Evolutionary conservation across 1,140 invertebrate species (phyloP), one percentile per base, ranked within the genome.

Genomic region (Zophobas atratus): DNA sequence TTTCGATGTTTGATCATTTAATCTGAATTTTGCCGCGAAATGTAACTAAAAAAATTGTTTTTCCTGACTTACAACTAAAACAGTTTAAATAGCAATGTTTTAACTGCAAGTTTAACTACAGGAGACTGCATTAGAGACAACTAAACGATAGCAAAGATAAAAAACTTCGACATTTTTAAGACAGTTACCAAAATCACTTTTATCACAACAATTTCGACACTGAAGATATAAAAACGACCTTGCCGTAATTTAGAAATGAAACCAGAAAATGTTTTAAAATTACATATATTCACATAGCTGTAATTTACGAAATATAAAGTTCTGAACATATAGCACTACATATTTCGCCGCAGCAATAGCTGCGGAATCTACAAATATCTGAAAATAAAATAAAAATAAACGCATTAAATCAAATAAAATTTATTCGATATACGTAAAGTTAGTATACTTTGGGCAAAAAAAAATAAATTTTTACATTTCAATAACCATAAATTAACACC

Each of bases 361-460:
- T 77, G 57, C 53, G 73, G 33, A 67, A 67, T 71, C 57, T 73
- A 77, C 76, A 79, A 78, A 63, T 74, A 80, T 81, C 41, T 63
- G 63, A 76, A 76, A 74, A 78, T 72, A 75, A 79, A 81, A 76
- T 74, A 80, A 77, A 73, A 81, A 80, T 77, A 79, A 73, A 77
- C 79, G 38, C 63, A 77, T 77, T 80, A 70, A 77, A 75, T 76
- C 76, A 74, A 79, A 79, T 77, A 81, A 73, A 79, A 70, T 80
- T 77, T 72, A 81, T 82, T 79, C 51, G 53, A 79, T 80, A 81
- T 75, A 81, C 74, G 77, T 77, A 74, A 82, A 41, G 82, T 84
- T 83, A 82, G 80, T 83, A 83, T 84, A 84, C 80, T 83, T 82
- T 83, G 81, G 81, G 80, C 79, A 82, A 80, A 81, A 77, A 20